Evolutionary conservation across 2,888 invertebrate species (phyloP).

Genomic region (Schizaphis graminum): DNA sequence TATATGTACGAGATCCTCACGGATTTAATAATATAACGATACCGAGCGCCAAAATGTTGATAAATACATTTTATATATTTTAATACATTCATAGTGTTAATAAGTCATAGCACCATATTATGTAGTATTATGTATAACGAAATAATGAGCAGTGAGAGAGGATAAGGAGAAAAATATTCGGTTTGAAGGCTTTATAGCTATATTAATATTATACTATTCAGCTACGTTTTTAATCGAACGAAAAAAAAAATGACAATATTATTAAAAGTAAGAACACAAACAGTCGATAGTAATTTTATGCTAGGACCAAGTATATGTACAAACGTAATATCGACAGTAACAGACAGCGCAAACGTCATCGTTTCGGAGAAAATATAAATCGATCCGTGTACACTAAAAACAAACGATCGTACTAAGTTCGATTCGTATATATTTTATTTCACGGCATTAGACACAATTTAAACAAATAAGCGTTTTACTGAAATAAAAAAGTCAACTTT

Average conservation of each 20-base stretch:
- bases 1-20: no score
- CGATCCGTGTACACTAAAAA: background rate
- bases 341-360: background rate
- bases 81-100: no score
- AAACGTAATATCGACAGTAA: background rate
- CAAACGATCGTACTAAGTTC: background rate
- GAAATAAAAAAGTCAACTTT: background rate
- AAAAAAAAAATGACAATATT: background rate
- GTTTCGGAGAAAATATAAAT: background rate
- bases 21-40: no score
- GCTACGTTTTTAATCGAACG: background rate
- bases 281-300: background rate
- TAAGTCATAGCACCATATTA: no score
- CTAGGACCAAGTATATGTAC: background rate
- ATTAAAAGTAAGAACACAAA: background rate
- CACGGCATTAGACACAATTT: background rate
- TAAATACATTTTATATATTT: no score
- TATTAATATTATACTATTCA: background rate
- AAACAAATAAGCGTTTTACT: background rate
- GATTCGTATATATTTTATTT: background rate
- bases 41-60: no score
- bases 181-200: background rate
- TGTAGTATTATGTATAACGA: background rate
- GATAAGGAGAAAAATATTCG: background rate
- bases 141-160: background rate